A percentile compares a stretch with the other conserved stretches of the same genome.
These are phyloP conservation scores for Corvus cornix DNA, from an alignment of 2,113 vertebrate species.

Conservation along the genomic window DNA sequence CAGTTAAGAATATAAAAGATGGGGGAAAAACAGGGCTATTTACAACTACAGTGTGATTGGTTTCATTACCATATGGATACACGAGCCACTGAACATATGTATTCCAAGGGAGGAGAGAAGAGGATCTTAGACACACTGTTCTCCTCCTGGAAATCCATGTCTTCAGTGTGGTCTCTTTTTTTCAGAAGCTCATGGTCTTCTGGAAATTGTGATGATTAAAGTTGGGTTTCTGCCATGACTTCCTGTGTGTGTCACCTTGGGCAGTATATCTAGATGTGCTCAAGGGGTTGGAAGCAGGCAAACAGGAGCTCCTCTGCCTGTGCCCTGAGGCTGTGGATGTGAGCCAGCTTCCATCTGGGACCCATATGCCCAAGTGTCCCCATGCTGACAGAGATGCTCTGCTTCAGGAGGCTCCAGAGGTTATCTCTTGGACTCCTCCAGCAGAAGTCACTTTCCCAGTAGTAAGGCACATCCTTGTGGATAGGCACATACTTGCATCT, in stretches of 20 bases:
- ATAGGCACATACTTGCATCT: neutral
- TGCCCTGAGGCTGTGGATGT: neutral
- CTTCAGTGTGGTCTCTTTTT: neutral
- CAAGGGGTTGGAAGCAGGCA: neutral
- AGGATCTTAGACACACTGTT: neutral
- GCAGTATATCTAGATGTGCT: neutral
- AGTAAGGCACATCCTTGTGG: neutral
- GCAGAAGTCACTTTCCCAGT: neutral
- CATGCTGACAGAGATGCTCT: neutral
- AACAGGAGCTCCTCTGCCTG: neutral
- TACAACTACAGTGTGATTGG: neutral
- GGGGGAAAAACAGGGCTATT: neutral
- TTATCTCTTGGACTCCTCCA: neutral
- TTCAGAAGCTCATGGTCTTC: neutral
- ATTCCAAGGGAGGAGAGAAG: neutral
- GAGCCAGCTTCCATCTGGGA: constrained; percentile 22
- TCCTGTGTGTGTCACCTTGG: neutral
- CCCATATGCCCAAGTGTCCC: neutral
- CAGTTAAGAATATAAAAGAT: neutral
- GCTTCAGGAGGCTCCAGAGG: neutral
- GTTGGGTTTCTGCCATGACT: neutral
- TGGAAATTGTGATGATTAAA: neutral
- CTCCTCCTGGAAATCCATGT: neutral
- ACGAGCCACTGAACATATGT: neutral
- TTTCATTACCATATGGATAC: neutral